A percentile compares a stretch with the other conserved stretches of the same genome.
These are phyloP conservation scores for Baccha elongata DNA, from an alignment of 2,888 invertebrate genomes.

Conservation along the genomic window DNA sequence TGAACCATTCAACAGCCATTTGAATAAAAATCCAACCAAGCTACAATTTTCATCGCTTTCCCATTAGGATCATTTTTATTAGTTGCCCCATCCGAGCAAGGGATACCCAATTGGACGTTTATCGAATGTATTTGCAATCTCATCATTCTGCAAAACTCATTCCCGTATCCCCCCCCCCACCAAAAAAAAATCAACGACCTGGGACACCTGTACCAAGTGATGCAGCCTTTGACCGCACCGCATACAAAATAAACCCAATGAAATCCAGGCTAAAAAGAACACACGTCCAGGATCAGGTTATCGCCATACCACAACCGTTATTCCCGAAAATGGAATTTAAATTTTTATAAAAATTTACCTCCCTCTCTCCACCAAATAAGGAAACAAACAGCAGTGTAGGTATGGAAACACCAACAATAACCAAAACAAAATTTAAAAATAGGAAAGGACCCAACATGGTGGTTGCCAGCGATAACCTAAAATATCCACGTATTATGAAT, in stretches of 20 bases:
- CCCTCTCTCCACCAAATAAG: neutral
- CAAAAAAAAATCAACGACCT: conserved; percentile 13
- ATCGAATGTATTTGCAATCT: conserved; percentile 44
- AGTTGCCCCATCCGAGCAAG: conserved; percentile 28
- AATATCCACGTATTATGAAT: conserved; percentile 72
- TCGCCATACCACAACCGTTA: conserved; percentile 17
- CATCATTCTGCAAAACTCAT: conserved; percentile 14
- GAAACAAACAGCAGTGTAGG: conserved; percentile 22
- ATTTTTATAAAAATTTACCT: conserved; percentile 57
- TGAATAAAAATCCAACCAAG: conserved; percentile 62
- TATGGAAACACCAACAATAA: neutral
- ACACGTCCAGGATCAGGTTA: conserved; percentile 35
- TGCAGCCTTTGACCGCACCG: conserved; percentile 57
- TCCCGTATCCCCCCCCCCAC: neutral
- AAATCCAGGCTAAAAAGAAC: conserved; percentile 19
- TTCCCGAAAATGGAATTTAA: conserved; percentile 64
- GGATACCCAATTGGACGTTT: conserved; percentile 48
- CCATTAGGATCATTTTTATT: conserved; percentile 73
- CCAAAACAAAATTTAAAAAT: conserved; percentile 16
- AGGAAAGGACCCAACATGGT: conserved; percentile 49
- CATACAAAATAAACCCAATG: conserved; percentile 36
- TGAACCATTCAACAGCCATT: conserved; percentile 27
- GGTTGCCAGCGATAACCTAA: conserved; percentile 70
- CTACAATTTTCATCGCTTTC: conserved; percentile 72
- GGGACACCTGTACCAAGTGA: conserved; percentile 62